A percentile compares a stretch with the other conserved stretches of the same genome.
Conservation (phyloP, 2,797 vertebrate genomes). For the Rachycentron canadum region DNA sequence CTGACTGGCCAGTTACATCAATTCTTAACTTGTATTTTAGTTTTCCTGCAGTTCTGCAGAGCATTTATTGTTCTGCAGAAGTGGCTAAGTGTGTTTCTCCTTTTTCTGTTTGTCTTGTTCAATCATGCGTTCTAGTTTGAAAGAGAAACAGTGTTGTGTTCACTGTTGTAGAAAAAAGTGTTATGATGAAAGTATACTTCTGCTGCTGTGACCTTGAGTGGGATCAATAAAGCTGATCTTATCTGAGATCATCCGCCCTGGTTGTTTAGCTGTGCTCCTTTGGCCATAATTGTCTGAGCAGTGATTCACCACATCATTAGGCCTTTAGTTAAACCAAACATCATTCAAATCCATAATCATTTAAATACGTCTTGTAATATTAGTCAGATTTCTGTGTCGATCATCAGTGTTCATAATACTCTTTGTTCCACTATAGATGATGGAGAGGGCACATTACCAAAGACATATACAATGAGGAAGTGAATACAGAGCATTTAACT, state of each 20-base stretch:
- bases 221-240: neutral
- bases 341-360: no score
- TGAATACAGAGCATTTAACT: neutral
- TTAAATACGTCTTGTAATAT: no score
- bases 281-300: neutral
- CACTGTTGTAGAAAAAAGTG: constrained; percentile 17
- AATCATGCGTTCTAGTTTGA: constrained; percentile 5
- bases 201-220: neutral
- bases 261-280: neutral
- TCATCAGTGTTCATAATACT: no score
- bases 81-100: neutral
- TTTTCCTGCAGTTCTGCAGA: neutral
- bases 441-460: neutral
- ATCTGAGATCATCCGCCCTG: neutral
- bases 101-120: constrained; percentile 7
- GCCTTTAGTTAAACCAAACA: no score
- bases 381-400: no score
- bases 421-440: no score
- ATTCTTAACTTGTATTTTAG: neutral
- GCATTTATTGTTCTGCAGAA: neutral
- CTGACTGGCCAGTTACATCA: neutral
- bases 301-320: neutral
- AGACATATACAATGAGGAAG: neutral
- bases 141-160: neutral
- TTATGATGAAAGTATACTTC: neutral